phyloP scores from a whole-genome alignment of 2,888 invertebrate species.

The Drosophila pullipes region DNA sequence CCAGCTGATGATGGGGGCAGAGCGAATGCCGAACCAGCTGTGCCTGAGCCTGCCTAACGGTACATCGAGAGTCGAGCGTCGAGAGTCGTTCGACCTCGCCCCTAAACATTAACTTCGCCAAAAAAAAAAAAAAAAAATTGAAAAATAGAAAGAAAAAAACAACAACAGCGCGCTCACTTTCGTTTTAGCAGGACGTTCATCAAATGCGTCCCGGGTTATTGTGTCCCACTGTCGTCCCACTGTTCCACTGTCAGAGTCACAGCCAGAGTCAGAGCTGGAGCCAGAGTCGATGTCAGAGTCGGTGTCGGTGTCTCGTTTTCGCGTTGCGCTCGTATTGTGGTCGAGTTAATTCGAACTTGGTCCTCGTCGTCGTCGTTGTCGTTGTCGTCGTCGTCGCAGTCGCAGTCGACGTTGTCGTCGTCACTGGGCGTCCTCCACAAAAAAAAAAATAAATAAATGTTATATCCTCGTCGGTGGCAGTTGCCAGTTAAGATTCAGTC shows the following conservation, averaged over 20 bases:
- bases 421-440: constrained; percentile 48
- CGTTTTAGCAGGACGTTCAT: constrained; percentile 56
- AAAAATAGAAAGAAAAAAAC: not conserved
- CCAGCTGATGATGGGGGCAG: constrained; percentile 40
- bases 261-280: not conserved
- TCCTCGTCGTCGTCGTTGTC: constrained; percentile 40
- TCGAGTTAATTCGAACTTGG: constrained; percentile 77
- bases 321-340: constrained; percentile 66
- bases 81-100: constrained; percentile 44
- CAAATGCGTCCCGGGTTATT: constrained; percentile 36
- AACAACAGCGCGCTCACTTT: constrained; percentile 49
- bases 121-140: not conserved
- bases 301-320: constrained; percentile 40
- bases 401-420: constrained; percentile 20
- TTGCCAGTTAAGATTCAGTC: constrained; percentile 78
- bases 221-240: constrained; percentile 18
- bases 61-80: constrained; percentile 21
- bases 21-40: constrained; percentile 36
- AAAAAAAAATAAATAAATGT: constrained; percentile 18
- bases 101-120: constrained; percentile 25
- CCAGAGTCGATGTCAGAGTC: not conserved
- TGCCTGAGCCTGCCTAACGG: constrained; percentile 24
- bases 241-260: constrained; percentile 4
- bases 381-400: constrained; percentile 9
- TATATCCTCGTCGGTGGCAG: constrained; percentile 43